Evolutionary conservation across 2,113 vertebrate species (phyloP).

Genomic region (Candoia aspera): DNA sequence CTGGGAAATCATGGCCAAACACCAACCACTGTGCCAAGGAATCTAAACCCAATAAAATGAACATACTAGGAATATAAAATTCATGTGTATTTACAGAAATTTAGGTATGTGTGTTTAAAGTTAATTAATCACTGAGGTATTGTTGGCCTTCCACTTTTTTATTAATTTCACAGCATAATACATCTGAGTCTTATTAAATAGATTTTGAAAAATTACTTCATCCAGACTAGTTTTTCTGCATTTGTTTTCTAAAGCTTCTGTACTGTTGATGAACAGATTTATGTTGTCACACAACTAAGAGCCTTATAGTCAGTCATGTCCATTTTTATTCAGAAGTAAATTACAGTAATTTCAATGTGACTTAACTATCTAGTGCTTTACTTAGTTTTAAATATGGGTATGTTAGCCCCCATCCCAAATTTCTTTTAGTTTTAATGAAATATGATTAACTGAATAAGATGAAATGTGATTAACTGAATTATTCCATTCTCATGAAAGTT

Average conservation of each 20-base stretch:
- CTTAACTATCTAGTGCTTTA: neutral
- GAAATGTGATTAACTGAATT: neutral
- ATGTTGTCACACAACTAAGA: neutral
- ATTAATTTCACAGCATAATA: neutral
- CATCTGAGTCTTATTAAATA: neutral
- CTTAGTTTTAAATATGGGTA: neutral
- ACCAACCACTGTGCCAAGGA: constrained; percentile 7
- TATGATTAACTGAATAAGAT: neutral
- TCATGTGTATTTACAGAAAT: constrained; percentile 12
- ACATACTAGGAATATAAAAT: constrained; percentile 18
- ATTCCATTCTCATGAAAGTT: neutral
- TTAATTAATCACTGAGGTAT: neutral
- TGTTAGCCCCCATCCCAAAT: neutral
- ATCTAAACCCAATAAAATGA: constrained; percentile 30
- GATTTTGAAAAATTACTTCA: neutral
- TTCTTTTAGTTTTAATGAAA: neutral
- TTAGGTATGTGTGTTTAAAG: neutral
- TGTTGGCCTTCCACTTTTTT: neutral
- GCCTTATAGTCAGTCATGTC: neutral
- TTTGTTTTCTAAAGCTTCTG: neutral
- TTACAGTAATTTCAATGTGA: neutral
- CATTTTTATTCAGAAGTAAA: neutral
- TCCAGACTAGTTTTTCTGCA: neutral
- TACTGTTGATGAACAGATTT: neutral
- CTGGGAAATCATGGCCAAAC: constrained; percentile 53